These are phyloP conservation scores for Theropithecus gelada DNA, from an alignment of 2,113 vertebrate genomes.

Conservation along the genomic window DNA sequence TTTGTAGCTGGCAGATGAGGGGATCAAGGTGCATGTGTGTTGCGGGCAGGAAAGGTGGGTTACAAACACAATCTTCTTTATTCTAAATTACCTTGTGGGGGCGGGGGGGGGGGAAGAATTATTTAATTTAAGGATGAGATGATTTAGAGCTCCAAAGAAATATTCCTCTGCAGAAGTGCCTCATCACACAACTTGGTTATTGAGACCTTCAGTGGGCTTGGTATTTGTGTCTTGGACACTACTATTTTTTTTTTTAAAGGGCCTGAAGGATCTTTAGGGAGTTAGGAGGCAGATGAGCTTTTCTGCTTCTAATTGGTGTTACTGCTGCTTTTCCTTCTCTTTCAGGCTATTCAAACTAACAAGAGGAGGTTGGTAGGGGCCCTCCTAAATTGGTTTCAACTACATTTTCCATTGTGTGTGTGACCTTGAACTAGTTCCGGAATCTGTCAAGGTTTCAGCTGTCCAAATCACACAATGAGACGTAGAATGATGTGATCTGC, in stretches of 20 bases:
- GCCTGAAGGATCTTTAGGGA: too few species aligned
- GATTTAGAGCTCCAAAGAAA: background rate
- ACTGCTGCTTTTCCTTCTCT: background rate
- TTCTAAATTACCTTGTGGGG: background rate
- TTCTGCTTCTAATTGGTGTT: background rate
- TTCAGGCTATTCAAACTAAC: fast-evolving
- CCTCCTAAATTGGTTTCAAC: too few species aligned
- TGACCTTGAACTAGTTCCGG: background rate
- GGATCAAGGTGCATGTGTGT: background rate
- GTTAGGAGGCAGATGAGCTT: background rate
- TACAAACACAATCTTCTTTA: background rate
- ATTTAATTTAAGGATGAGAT: background rate
- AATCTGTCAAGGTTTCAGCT: background rate
- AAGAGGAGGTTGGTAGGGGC: too few species aligned
- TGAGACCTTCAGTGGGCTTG: fast-evolving
- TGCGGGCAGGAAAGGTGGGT: background rate
- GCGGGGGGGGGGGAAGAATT: background rate
- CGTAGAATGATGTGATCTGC: too few species aligned
- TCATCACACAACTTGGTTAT: background rate
- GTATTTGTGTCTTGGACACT: background rate
- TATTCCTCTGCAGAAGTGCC: background rate
- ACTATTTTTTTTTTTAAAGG: background rate
- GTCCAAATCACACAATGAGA: background rate
- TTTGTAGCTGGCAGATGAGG: background rate
- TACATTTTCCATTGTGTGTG: background rate